These are phyloP conservation scores for Tetragonula clypearis DNA, from an alignment of 1,140 invertebrate species.

Conservation along the genomic window DNA sequence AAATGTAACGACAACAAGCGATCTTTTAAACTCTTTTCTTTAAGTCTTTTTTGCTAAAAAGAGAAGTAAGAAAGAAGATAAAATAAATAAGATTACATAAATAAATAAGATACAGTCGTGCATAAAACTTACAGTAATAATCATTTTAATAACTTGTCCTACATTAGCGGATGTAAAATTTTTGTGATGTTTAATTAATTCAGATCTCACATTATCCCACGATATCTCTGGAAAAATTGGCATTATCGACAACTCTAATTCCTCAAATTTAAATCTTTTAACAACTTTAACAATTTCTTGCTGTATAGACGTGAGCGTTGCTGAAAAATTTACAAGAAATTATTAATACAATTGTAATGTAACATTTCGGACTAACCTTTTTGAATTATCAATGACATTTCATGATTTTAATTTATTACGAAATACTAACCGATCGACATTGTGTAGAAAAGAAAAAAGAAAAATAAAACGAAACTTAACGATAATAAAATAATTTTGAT, in stretches of 20 bases:
- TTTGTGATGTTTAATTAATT: slow-evolving; percentile 67
- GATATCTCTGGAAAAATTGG: slow-evolving; percentile 73
- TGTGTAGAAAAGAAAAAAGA: background rate
- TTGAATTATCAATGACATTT: background rate
- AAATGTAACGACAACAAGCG: slow-evolving; percentile 65
- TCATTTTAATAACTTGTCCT: slow-evolving; percentile 54
- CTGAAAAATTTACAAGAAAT: slow-evolving; percentile 27
- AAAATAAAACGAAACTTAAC: background rate
- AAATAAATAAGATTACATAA: background rate
- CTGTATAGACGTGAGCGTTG: background rate
- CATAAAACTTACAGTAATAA: slow-evolving; percentile 62
- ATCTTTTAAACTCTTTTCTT: slow-evolving; percentile 49
- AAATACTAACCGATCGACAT: slow-evolving; percentile 35
- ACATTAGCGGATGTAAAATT: slow-evolving; percentile 63
- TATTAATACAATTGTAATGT: background rate
- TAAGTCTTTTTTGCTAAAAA: slow-evolving; percentile 51
- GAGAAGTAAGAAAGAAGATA: slow-evolving; percentile 9
- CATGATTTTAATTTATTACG: background rate
- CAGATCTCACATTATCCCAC: slow-evolving; percentile 64
- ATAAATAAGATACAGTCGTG: background rate
- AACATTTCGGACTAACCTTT: background rate
- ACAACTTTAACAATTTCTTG: slow-evolving; percentile 50
- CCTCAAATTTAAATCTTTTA: slow-evolving; percentile 74
- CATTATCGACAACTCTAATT: slow-evolving; percentile 69
- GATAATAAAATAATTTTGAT: background rate